Conservation (phyloP, 2,113 vertebrate species). For the Cathartes aura region DNA sequence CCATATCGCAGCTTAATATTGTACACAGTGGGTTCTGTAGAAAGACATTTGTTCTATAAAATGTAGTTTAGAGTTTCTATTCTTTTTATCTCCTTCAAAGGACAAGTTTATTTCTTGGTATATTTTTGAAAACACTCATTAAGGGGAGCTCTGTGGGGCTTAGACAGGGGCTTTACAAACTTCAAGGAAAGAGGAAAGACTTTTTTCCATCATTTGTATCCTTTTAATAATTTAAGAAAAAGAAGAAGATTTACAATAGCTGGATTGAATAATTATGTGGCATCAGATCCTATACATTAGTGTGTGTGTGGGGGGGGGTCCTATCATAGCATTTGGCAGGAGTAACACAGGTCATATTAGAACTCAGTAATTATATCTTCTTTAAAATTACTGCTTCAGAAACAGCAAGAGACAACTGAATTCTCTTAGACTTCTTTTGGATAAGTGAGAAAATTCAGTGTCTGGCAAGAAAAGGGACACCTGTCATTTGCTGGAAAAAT, state of each 20-base stretch:
- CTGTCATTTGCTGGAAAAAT: background rate
- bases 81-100: background rate
- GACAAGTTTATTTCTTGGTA: background rate
- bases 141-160: background rate
- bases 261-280: background rate
- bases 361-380: background rate
- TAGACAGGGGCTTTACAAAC: background rate
- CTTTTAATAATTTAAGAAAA: background rate
- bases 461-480: background rate
- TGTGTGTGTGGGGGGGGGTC: too few species aligned
- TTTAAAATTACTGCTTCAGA: background rate
- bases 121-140: background rate
- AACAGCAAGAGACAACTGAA: background rate
- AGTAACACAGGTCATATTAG: background rate
- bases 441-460: background rate
- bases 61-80: background rate
- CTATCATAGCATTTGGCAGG: background rate
- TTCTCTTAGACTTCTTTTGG: background rate
- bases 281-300: background rate
- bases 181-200: background rate
- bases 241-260: background rate
- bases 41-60: background rate
- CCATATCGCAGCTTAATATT: background rate
- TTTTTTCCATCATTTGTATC: background rate
- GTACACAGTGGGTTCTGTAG: background rate